phyloP scores from a whole-genome alignment of 2,113 vertebrate genomes.

The Thamnaconus septentrionalis region DNA sequence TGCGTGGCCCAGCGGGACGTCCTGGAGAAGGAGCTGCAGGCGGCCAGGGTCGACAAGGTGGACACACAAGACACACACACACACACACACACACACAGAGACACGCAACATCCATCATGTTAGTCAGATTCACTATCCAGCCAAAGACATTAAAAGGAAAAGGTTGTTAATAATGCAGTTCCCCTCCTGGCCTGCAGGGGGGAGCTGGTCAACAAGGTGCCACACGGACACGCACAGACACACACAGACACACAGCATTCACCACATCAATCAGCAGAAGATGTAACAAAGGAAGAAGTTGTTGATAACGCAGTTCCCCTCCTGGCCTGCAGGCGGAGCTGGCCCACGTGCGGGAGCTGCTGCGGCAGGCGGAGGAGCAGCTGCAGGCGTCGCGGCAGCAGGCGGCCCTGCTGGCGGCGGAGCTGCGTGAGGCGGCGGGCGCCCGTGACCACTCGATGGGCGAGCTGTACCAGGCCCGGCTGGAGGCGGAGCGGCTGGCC shows the following conservation, averaged over 20 bases:
- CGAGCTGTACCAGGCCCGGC: constrained; percentile 85
- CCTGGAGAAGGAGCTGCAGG: constrained; percentile 80
- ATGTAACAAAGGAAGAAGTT: too few species aligned
- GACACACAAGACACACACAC: too few species aligned
- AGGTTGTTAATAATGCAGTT: constrained; percentile 65
- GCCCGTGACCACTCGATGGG: constrained; percentile 89
- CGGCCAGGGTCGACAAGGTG: constrained; percentile 73
- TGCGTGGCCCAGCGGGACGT: constrained; percentile 85
- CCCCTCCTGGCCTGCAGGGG: too few species aligned
- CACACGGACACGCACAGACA: background rate
- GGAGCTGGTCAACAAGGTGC: too few species aligned
- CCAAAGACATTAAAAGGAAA: background rate
- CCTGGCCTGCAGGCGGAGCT: constrained; percentile 78
- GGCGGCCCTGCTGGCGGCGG: constrained; percentile 85
- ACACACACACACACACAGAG: too few species aligned
- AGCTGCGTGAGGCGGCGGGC: constrained; percentile 87
- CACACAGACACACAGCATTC: background rate
- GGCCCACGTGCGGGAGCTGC: constrained; percentile 82
- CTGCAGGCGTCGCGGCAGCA: constrained; percentile 89
- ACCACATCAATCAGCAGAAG: too few species aligned
- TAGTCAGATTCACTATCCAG: too few species aligned
- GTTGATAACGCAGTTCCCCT: too few species aligned
- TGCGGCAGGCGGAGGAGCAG: constrained; percentile 91
- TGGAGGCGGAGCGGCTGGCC: constrained; percentile 81
- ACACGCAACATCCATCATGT: too few species aligned